Base-by-base conservation (phyloP, 1,140 invertebrate species). In the Mercenaria mercenaria region DNA sequence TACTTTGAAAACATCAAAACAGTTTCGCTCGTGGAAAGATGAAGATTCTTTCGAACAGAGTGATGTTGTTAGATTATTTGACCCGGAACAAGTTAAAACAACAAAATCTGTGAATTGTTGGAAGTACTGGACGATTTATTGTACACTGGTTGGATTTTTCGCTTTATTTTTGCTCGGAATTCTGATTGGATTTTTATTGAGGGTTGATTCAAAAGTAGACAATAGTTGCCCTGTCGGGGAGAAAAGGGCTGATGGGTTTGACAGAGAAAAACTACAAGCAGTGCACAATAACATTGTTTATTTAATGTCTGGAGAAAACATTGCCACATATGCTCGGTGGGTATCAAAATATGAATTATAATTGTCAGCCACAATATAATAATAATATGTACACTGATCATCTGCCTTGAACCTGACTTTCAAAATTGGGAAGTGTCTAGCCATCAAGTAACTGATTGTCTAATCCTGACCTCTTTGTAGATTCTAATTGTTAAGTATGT, bases 11-110 rank as follows among this genome's bases (percentile, higher is more conserved):
- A 26, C 37, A 82, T 13, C 52, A 37, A 82, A 82, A 67, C 56
- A 82, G 18, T 82, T 59, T 26, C 80, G 80, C 80, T 82, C 80
- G 4, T 82, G 80, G 80, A 47, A 82, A 82, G 43, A 82, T 64
- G 39, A 41, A 4, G 80, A 82, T 82, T 64, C 32, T 26, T 64
- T 26, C 13, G 80, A 82, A 1, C 32, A 82, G 32, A 82, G 80
- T 82, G 80, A 82, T 64, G 50, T 82, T 41, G 80, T n/a, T 3
- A 39, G 80, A 43, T 43, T 82, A 41, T 82, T 64, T 82, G 56
- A 82, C 43, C 1, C 23, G 41, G 37, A 64, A 67, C 64, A 43
- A 29, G 61, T 82, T 23, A 82, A 82, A 64, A 29, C 52, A 26
- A 82, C 80, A 41, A 82, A 67, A 67, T 32, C 80, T 41, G 80